A percentile compares a stretch with the other conserved stretches of the same genome.
phyloP scores from a whole-genome alignment of 1,140 invertebrate species.

The Probaryconus sp. region DNA sequence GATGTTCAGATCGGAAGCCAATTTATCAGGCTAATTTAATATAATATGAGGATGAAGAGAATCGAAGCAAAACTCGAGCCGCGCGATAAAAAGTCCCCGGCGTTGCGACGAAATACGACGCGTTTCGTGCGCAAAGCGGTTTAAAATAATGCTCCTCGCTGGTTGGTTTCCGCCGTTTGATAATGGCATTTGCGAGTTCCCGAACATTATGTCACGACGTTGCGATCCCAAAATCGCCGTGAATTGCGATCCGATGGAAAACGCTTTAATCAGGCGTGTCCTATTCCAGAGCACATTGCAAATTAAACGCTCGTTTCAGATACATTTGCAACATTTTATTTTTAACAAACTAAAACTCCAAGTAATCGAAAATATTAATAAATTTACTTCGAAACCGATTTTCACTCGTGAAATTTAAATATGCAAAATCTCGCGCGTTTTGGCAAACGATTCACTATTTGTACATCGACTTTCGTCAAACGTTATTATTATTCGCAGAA shows the following conservation, averaged over 20 bases:
- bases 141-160: slow-evolving; percentile 16
- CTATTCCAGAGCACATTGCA: too few relatives aligned
- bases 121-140: slow-evolving; percentile 11
- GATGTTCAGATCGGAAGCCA: slow-evolving; percentile 6
- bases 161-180: background rate
- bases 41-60: slow-evolving; percentile 12
- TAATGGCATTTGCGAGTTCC: slow-evolving; percentile 16
- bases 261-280: slow-evolving; percentile 4
- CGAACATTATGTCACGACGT: slow-evolving; percentile 9
- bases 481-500: too few relatives aligned
- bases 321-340: too few relatives aligned
- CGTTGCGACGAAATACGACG: slow-evolving; percentile 9
- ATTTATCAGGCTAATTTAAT: slow-evolving; percentile 35
- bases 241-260: slow-evolving; percentile 6
- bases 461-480: too few relatives aligned
- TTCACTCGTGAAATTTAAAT: too few relatives aligned
- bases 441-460: too few relatives aligned
- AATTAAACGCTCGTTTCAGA: too few relatives aligned
- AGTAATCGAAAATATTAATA: too few relatives aligned
- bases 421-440: too few relatives aligned
- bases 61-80: background rate
- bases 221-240: slow-evolving; percentile 14
- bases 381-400: too few relatives aligned
- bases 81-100: slow-evolving; percentile 4
- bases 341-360: too few relatives aligned